Conservation (phyloP, 2,113 vertebrate species). For the Anarhynchus alexandrinus region DNA sequence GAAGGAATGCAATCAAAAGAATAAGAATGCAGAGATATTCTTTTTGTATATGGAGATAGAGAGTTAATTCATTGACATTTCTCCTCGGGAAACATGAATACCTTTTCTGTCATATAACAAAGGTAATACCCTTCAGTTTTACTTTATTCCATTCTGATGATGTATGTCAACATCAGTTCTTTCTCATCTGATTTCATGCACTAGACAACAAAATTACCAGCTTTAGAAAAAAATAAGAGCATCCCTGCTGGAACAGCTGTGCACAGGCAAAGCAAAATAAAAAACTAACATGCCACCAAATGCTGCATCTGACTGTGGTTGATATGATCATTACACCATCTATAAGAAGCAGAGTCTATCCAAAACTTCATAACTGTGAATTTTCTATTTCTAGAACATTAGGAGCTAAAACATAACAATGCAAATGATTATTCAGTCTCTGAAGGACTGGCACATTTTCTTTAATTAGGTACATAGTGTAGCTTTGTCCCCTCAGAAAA, state of each 20-base stretch:
- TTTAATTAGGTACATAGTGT: not conserved
- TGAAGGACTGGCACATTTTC: not conserved
- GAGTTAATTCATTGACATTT: not conserved
- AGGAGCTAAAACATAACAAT: not conserved
- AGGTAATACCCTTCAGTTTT: not conserved
- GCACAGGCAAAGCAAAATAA: not conserved
- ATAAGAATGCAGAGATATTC: not conserved
- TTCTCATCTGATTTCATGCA: not conserved
- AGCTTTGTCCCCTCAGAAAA: not conserved
- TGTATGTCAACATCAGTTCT: not conserved
- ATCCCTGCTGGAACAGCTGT: not conserved
- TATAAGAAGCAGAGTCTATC: not conserved
- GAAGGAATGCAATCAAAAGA: not conserved
- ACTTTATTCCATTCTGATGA: not conserved
- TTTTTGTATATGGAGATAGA: not conserved
- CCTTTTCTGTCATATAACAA: not conserved
- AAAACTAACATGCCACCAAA: not conserved
- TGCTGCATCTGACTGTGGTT: not conserved
- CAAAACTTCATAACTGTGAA: not conserved
- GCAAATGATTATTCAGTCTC: not conserved
- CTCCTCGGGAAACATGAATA: not conserved
- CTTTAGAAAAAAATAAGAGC: not conserved
- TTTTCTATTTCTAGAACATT: not conserved
- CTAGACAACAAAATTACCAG: not conserved
- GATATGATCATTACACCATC: not conserved